Conservation (phyloP, 2,888 invertebrate species). For the Hemicrepidius hirtus region DNA sequence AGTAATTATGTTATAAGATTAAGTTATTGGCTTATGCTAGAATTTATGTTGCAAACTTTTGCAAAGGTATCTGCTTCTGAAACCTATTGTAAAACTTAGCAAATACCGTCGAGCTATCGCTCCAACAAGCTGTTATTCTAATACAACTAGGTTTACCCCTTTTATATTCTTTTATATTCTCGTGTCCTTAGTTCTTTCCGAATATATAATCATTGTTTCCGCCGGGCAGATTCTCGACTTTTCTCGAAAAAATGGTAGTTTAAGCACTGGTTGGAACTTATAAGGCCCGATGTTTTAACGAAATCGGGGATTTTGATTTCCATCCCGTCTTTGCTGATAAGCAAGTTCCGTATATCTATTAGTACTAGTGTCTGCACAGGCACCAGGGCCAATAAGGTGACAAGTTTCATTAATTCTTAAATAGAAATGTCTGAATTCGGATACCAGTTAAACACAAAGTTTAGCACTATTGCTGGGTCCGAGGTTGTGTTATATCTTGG, state of each 20-base stretch:
- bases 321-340: conserved; percentile 10
- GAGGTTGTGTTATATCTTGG: conserved; percentile 29
- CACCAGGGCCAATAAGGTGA: conserved; percentile 22
- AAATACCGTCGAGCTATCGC: no score
- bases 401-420: conserved; percentile 24
- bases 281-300: conserved; percentile 27
- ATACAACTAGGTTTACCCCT: no score
- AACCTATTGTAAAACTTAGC: no score
- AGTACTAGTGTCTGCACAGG: conserved; percentile 19
- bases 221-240: conserved; percentile 18
- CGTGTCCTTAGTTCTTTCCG: not conserved
- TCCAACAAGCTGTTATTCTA: no score
- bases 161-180: no score
- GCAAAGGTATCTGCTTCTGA: no score
- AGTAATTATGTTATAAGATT: no score
- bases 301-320: conserved; percentile 17
- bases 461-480: conserved; percentile 19
- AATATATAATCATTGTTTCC: not conserved
- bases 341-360: conserved; percentile 18
- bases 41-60: no score
- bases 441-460: conserved; percentile 8
- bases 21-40: no score
- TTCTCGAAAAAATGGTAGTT: conserved; percentile 19
- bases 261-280: conserved; percentile 19
- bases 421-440: not conserved